A percentile compares a stretch with the other conserved stretches of the same genome.
Evolutionary conservation across 2,888 invertebrate genomes (phyloP).

Genomic region (Antitype chi): DNA sequence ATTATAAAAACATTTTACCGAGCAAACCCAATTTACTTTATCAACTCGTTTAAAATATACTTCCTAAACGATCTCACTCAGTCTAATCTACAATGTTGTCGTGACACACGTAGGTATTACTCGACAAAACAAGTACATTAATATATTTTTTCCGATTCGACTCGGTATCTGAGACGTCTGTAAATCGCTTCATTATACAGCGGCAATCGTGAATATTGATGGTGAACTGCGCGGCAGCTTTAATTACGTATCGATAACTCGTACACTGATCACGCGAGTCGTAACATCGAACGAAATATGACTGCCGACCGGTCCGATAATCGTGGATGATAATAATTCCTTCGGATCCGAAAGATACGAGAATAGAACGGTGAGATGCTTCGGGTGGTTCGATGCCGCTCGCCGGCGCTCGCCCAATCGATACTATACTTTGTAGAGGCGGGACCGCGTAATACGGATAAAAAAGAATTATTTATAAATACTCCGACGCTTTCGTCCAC

Average conservation of each 20-base stretch:
- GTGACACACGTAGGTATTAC: conserved; percentile 25
- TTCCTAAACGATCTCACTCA: conserved; percentile 57
- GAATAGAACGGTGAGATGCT: conserved; percentile 78
- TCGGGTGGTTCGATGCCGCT: conserved; percentile 69
- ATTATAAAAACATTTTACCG: conserved; percentile 63
- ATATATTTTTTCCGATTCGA: conserved; percentile 36
- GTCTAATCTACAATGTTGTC: conserved; percentile 59
- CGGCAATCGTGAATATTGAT: conserved; percentile 50
- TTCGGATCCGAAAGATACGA: conserved; percentile 75
- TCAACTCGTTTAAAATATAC: conserved; percentile 66
- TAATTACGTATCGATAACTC: conserved; percentile 65
- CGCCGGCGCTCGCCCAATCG: conserved; percentile 78
- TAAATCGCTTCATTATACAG: conserved; percentile 69
- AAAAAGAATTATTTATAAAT: conserved; percentile 73
- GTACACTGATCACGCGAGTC: conserved; percentile 53
- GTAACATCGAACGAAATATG: conserved; percentile 70
- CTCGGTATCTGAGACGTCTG: conserved; percentile 43
- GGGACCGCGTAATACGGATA: conserved; percentile 68
- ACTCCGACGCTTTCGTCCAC: conserved; percentile 59
- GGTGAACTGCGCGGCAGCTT: conserved; percentile 45
- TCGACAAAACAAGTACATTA: conserved; percentile 34
- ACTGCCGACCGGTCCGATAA: conserved; percentile 71
- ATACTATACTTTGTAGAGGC: conserved; percentile 82
- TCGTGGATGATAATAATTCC: conserved; percentile 75
- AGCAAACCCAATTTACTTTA: conserved; percentile 59